These are phyloP conservation scores for Callipepla squamata DNA, from an alignment of 2,113 vertebrate species.

Conservation along the genomic window DNA sequence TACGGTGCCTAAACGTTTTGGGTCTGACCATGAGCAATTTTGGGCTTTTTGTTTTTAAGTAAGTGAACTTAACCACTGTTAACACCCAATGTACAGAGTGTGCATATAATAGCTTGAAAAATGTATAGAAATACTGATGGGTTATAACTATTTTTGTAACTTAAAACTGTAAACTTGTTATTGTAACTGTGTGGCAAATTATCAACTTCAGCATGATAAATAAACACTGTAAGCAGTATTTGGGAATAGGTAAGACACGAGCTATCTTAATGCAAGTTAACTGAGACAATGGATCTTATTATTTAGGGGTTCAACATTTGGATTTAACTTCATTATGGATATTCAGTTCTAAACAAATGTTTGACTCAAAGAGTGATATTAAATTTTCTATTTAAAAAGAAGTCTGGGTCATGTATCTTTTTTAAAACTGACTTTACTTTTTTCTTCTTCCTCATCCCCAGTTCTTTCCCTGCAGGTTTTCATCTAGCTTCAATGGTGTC, in stretches of 20 bases:
- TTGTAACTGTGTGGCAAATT: conserved; percentile 72
- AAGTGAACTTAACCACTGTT: conserved; percentile 60
- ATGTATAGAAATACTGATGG: conserved; percentile 70
- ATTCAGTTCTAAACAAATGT: conserved; percentile 19
- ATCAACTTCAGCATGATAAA: conserved; percentile 75
- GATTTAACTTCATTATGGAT: not conserved
- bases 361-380: conserved; percentile 39
- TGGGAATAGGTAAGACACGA: not conserved
- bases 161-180: conserved; percentile 68
- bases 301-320: not conserved
- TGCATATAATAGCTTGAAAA: conserved; percentile 55
- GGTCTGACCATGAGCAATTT: not conserved
- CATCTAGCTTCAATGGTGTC: not conserved
- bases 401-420: not conserved
- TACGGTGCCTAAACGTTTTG: not conserved
- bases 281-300: not conserved
- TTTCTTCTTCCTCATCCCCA: not conserved
- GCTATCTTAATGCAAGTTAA: not conserved
- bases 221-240: conserved; percentile 57
- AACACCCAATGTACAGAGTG: conserved; percentile 55
- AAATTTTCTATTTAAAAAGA: conserved; percentile 55
- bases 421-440: not conserved
- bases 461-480: not conserved
- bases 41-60: not conserved
- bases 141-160: conserved; percentile 79